Evolutionary conservation across 2,797 vertebrate species (phyloP), one percentile per base, ranked within the genome.

Genomic region (Nyctibius grandis): DNA sequence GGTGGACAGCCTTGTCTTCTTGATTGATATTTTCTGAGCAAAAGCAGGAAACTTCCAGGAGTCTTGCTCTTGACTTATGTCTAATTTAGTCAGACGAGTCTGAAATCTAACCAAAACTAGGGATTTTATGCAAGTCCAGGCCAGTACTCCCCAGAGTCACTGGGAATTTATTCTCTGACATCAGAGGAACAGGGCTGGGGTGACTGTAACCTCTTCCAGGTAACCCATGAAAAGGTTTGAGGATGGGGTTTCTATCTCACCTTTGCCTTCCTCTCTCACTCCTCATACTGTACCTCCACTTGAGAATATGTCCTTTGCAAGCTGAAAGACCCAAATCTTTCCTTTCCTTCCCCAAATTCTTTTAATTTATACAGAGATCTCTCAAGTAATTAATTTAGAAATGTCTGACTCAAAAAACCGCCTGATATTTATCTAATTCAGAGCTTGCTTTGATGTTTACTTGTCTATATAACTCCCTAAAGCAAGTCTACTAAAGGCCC

Each of bases 221-320:
- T 31, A 47, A 56, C 10, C 2, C 15, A 70, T 0, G 5, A 16
- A 76, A 61, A 40, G 0, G 1, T 63, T 56, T 90, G 10, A 3
- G 6, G 5, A 9, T 31, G 5, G 10, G 5, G 5, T 4, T 65
- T 76, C 15, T 77, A 69, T 74, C 13, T 89, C 9, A 42, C 15
- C 3, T 85, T 91, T 82, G 7, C 5, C 5, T 74, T 85, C 7
- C 9, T 70, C 5, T 86, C 6, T 84, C 26, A 26, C 18, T 78
- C 44, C 6, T 5, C 67, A 2, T 21, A 40, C 7, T 72, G 18
- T 33, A 25, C 4, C 8, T 84, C 3, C 7, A 20, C 17, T 36
- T 65, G 28, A 54, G 23, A 81, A 21, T 13, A 12, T 34, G 28
- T 50, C 8, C 2, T 77, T 76, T 67, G 15, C n/a, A 79, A 80